These are phyloP conservation scores for Megathymus violae DNA, from an alignment of 1,140 invertebrate species.

Conservation along the genomic window DNA sequence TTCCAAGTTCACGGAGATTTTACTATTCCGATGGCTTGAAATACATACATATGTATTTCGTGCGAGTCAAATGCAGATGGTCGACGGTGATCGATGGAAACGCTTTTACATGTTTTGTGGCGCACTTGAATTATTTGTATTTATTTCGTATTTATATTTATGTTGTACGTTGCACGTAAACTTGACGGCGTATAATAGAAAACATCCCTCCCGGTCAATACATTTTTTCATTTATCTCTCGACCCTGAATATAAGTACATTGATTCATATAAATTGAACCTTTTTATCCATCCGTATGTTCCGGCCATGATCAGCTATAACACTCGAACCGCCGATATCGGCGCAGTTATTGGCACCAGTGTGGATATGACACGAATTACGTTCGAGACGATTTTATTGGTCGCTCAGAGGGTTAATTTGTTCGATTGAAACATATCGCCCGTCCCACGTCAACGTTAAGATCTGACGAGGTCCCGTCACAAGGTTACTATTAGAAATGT, in stretches of 20 bases:
- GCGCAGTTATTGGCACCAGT: constrained; percentile 9
- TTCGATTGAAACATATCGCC: constrained; percentile 15
- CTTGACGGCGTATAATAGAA: no score
- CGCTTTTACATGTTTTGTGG: no score
- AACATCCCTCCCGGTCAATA: no score
- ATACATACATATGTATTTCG: no score
- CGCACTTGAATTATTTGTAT: no score
- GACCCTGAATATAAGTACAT: background rate
- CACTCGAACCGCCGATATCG: constrained; percentile 11
- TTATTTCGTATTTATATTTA: no score
- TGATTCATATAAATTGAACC: constrained; percentile 5
- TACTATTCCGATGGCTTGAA: background rate
- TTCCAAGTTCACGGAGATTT: background rate
- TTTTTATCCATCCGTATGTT: constrained; percentile 7
- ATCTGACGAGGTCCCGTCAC: no score
- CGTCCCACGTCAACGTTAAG: constrained; percentile 1
- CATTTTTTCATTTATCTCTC: no score
- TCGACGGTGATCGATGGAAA: no score
- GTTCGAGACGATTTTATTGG: constrained; percentile 28
- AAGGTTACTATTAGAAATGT: no score
- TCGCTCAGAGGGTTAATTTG: constrained; percentile 16
- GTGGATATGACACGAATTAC: constrained; percentile 28
- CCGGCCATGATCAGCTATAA: constrained; percentile 15
- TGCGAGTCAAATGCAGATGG: no score
- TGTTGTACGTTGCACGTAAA: no score